Evolutionary conservation across 2,113 vertebrate genomes (phyloP), one percentile per base, ranked within the genome.

Genomic region (Protomyctophum bolini): DNA sequence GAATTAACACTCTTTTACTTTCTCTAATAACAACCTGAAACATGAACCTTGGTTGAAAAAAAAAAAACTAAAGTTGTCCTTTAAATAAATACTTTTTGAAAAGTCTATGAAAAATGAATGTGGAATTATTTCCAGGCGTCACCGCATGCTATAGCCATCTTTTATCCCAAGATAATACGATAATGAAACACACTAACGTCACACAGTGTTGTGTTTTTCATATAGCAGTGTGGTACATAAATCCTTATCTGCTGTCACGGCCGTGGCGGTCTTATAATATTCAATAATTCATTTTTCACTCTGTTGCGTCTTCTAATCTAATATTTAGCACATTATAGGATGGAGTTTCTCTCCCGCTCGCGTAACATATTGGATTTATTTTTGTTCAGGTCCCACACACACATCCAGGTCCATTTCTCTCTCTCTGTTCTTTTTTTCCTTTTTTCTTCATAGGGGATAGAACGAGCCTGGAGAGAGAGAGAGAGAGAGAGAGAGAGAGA

Each of bases 261-360:
- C 82, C 80, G 21, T 49, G 73, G 69, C 78, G 76, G 66, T 62
- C 71, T 49, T 21, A 21, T 21, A 68, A 75, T 83, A 73, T 85
- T 77, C 75, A 79, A 87, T 89, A 81, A 87, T 85, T 88, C 80
- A 84, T 91, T 85, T 91, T 85, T 76, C 84, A 50, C 46, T 57
- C 74, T 58, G 65, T 73, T 77, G 73, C 69, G 68, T 85, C 71
- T 85, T 89, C 48, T 89, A 80, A 89, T 91, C 82, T 87, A 86
- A 88, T 83, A 91, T 90, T 87, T 80, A 81, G 83, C 8, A 70
- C 72, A 79, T 14, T 70, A 79, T 14, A 82, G 77, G 72, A 82
- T 74, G 58, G 81, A 81, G 76, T 85, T 89, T 83, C 83, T 83
- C 83, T 82, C 72, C 57, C 61, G 66, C 86, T 80, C 83, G 82